These are phyloP conservation scores for Linyphia triangularis DNA, from an alignment of 2,888 invertebrate genomes.

Conservation along the genomic window DNA sequence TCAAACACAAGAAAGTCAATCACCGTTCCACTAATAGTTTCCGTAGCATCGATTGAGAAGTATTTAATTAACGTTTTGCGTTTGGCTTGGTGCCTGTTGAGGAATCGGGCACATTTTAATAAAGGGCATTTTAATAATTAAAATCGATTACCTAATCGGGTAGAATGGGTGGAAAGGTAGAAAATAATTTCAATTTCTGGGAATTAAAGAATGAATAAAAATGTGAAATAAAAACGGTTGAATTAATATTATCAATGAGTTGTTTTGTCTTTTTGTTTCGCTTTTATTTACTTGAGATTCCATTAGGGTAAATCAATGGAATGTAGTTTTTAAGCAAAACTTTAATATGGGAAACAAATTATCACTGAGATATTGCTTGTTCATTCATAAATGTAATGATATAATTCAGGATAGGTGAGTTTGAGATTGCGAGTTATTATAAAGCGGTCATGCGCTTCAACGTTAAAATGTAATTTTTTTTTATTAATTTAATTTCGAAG, in stretches of 20 bases:
- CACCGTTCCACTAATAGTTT: conserved; percentile 44
- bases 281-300: no score
- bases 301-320: no score
- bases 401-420: no score
- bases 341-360: no score
- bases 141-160: conserved; percentile 66
- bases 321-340: no score
- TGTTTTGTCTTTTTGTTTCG: no score
- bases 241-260: conserved; percentile 4
- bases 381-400: no score
- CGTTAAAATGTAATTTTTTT: no score
- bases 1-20: conserved; percentile 71
- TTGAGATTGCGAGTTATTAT: no score
- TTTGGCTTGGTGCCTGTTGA: conserved; percentile 53
- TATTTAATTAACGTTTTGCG: conserved; percentile 71
- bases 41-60: conserved; percentile 58
- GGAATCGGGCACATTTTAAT: conserved; percentile 58
- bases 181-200: conserved; percentile 44
- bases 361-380: no score
- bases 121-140: conserved; percentile 67
- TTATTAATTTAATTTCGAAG: no score
- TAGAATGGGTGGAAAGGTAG: background rate
- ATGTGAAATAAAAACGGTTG: conserved; percentile 1
- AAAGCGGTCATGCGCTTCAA: no score
- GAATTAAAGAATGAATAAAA: background rate